phyloP scores from a whole-genome alignment of 2,113 vertebrate genomes.

The Equus quagga region DNA sequence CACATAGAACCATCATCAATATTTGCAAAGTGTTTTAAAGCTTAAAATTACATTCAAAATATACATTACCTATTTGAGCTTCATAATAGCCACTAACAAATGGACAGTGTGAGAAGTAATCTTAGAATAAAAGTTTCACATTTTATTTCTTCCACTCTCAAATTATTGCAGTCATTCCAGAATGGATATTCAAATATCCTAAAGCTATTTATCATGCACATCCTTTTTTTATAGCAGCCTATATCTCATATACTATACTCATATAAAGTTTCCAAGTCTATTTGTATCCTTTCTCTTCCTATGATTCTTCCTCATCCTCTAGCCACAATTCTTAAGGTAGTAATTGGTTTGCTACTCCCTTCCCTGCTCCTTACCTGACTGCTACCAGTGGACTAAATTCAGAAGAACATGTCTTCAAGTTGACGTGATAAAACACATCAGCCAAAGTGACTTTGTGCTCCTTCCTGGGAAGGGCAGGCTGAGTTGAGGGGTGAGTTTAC shows the following conservation, averaged over 20 bases:
- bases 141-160: background rate
- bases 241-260: background rate
- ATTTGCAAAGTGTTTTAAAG: slow-evolving; percentile 8
- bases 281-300: background rate
- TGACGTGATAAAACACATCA: background rate
- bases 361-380: background rate
- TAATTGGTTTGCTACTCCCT: background rate
- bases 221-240: background rate
- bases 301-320: background rate
- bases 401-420: background rate
- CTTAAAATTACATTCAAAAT: slow-evolving; percentile 47
- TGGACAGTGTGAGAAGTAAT: background rate
- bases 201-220: background rate
- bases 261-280: background rate
- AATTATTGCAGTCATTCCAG: background rate
- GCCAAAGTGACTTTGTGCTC: background rate
- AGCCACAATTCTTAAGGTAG: background rate
- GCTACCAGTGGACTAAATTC: background rate
- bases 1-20: background rate
- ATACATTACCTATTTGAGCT: background rate
- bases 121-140: background rate
- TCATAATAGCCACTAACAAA: background rate
- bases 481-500: background rate
- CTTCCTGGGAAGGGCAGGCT: background rate
- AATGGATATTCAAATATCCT: background rate